Percentiles rank a stretch among this genome's conserved stretches.
Evolutionary conservation across 37 sponge, comb jelly and placozoan genomes (phyloP).

Genomic region (Spongilla lacustris): DNA sequence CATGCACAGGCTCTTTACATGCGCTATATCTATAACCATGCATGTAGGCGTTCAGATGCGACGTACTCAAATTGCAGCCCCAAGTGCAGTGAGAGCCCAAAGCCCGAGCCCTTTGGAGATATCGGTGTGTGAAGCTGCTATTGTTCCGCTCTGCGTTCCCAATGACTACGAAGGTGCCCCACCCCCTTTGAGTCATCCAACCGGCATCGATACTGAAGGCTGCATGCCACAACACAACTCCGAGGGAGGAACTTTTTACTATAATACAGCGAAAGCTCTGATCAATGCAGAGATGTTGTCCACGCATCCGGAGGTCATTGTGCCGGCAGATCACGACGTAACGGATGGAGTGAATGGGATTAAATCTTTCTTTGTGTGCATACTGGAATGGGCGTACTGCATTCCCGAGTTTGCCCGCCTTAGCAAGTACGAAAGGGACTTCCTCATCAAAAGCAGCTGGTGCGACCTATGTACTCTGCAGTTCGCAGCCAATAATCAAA

Average conservation of each 20-base stretch:
- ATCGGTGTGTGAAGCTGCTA: not conserved
- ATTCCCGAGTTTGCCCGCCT: not conserved
- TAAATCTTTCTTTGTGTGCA: not conserved
- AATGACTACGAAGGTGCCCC: not conserved
- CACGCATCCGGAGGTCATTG: not conserved
- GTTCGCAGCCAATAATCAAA: not conserved
- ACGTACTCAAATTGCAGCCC: no score
- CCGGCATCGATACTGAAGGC: not conserved
- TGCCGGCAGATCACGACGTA: not conserved
- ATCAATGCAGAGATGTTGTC: not conserved
- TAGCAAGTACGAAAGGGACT: not conserved
- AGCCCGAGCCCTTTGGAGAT: not conserved
- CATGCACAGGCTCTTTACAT: no score
- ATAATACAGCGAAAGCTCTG: not conserved
- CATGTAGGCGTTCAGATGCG: no score
- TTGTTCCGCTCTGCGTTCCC: not conserved
- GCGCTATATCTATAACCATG: no score
- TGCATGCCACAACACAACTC: no score
- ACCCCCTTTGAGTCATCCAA: not conserved
- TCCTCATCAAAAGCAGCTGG: not conserved
- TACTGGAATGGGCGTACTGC: not conserved
- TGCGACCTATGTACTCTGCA: not conserved
- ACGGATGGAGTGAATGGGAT: not conserved
- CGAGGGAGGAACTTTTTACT: not conserved
- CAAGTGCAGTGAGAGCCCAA: not conserved